These are phyloP conservation scores for Lucifuga dentata DNA, from an alignment of 2,113 vertebrate genomes.

Conservation along the genomic window DNA sequence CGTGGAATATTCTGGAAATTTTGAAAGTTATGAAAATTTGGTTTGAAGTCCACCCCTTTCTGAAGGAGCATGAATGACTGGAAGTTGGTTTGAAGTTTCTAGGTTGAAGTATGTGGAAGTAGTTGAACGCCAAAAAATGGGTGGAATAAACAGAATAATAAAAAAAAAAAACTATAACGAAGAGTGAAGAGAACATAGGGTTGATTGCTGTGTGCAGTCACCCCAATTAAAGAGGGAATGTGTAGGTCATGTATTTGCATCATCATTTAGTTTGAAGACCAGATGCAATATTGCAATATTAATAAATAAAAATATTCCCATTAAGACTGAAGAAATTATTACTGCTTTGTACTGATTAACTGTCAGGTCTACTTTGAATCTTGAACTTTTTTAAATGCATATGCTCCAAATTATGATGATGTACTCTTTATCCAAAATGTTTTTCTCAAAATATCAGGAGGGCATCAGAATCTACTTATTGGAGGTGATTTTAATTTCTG, in stretches of 20 bases:
- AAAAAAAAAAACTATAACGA: no score
- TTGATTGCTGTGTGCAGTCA: no score
- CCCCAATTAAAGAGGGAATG: conserved; percentile 8
- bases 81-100: no score
- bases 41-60: no score
- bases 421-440: background rate
- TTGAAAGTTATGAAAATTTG: no score
- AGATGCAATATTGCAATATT: conserved; percentile 1
- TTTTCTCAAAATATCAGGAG: background rate
- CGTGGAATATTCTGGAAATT: no score
- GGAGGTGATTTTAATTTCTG: conserved; percentile 19
- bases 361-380: background rate
- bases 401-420: background rate
- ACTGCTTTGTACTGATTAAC: background rate
- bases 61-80: no score
- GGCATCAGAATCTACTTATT: background rate
- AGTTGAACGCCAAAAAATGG: no score
- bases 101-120: no score
- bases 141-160: no score
- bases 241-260: background rate
- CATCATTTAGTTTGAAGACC: background rate
- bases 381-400: background rate
- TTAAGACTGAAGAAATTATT: background rate
- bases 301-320: conserved; percentile 1
- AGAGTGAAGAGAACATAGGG: no score